Evolutionary conservation across 1,140 invertebrate species (phyloP), one percentile per base, ranked within the genome.

Genomic region (Adoxophyes honmai): DNA sequence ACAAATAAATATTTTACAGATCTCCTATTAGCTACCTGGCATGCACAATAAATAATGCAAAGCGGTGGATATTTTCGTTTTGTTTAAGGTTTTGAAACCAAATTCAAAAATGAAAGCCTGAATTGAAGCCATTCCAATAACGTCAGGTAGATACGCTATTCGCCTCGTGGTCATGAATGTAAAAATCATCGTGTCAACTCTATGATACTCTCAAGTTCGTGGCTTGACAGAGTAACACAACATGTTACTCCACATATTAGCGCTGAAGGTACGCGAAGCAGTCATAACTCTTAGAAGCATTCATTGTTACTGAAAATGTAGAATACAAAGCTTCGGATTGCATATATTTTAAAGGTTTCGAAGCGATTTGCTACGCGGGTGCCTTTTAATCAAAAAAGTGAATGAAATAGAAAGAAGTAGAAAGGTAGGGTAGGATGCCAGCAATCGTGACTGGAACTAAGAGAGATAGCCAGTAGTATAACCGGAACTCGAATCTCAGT

Each of bases 11-110:
- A 76, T 73, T 71, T 73, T 78, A 80, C 75, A 81, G 64, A 56
- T 75, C 60, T 76, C 75, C 81, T 81, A 78, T 73, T 59, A 65
- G 57, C 82, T 85, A 86, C 71, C 74, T 80, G 64, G 73, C 84
- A 87, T 87, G 84, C 82, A 88, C 77, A 75, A 70, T 74, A 82
- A 76, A 71, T 78, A 85, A 85, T 88, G 85, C 82, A 79, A 88
- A 88, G 85, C 85, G 68, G 80, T 86, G 79, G 78, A 73, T 73
- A 64, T 75, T 75, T 75, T 69, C 70, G 57, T 64, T 59, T 70
- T 67, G 67, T 67, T 73, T 66, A 66, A 64, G 73, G 66, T 70
- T 67, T 70, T 38, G 62, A 60, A 73, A 75, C 61, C 60, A 66
- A 85, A 81, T 67, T 77, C 60, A 73, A 77, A 81, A 78, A 66